Evolutionary conservation across 2,797 vertebrate species (phyloP).

Genomic region (Leontopithecus rosalia): DNA sequence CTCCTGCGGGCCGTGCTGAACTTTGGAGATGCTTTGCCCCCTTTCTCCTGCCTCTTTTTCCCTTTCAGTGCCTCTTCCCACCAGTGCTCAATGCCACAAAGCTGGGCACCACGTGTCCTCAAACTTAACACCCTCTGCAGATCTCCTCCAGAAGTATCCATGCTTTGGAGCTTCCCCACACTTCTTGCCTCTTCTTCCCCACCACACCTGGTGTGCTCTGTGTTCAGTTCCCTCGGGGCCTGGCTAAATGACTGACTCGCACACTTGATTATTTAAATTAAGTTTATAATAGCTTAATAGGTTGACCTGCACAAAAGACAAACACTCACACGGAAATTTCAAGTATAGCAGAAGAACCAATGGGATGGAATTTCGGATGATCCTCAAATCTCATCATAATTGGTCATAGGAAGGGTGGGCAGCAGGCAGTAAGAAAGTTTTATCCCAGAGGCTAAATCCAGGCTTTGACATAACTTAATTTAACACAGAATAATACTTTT

Average conservation of each 20-base stretch:
- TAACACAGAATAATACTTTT: neutral
- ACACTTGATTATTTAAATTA: neutral
- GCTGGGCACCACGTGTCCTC: neutral
- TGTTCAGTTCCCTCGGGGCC: neutral
- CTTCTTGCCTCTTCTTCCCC: neutral
- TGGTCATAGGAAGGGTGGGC: no score
- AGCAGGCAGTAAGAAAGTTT: neutral
- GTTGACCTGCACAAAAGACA: neutral
- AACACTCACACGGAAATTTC: neutral
- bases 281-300: neutral
- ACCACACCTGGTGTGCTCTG: neutral
- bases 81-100: neutral
- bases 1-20: neutral
- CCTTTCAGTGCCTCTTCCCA: neutral
- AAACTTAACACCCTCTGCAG: accelerated
- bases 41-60: neutral
- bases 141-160: neutral
- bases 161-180: neutral
- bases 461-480: neutral
- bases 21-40: neutral
- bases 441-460: neutral
- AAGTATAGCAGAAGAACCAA: neutral
- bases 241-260: neutral
- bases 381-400: neutral
- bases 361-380: neutral